Conservation (phyloP, 1,140 invertebrate genomes). For the Telenomus remus region DNA sequence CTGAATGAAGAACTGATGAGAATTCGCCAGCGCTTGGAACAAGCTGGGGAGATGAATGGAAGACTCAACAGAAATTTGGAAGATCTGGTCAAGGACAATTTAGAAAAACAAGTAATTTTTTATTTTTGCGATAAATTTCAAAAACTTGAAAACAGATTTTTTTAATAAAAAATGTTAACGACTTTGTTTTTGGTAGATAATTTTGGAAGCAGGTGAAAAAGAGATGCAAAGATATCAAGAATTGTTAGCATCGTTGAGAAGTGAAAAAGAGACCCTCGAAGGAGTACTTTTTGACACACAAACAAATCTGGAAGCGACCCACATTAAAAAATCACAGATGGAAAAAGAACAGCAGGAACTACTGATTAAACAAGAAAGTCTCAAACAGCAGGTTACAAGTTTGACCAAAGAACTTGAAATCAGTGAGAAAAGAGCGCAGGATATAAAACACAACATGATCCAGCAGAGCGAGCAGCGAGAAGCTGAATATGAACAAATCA, state of each 20-base stretch:
- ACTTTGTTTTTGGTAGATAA: slow-evolving; percentile 75
- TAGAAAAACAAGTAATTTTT: slow-evolving; percentile 83
- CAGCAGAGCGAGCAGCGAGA: slow-evolving; percentile 84
- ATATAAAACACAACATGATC: slow-evolving; percentile 82
- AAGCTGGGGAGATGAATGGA: slow-evolving; percentile 85
- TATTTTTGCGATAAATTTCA: too few relatives aligned
- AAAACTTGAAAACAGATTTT: too few relatives aligned
- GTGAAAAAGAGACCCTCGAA: slow-evolving; percentile 88
- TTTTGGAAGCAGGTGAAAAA: slow-evolving; percentile 85
- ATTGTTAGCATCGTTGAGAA: slow-evolving; percentile 82
- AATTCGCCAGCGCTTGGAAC: slow-evolving; percentile 83
- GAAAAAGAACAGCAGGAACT: slow-evolving; percentile 86
- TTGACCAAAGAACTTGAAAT: slow-evolving; percentile 85
- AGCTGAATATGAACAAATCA: slow-evolving; percentile 84
- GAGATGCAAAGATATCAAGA: slow-evolving; percentile 86
- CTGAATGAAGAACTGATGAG: slow-evolving; percentile 86
- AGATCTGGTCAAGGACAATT: slow-evolving; percentile 87
- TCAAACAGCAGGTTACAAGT: slow-evolving; percentile 81
- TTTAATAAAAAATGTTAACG: too few relatives aligned
- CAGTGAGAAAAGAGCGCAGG: slow-evolving; percentile 83
- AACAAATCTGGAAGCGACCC: slow-evolving; percentile 84
- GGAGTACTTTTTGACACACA: slow-evolving; percentile 87
- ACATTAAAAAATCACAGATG: slow-evolving; percentile 81
- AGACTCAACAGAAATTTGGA: slow-evolving; percentile 85
- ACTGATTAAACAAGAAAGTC: slow-evolving; percentile 83